Percentiles rank a stretch among this genome's conserved stretches.
These are phyloP conservation scores for Stenodera caucasica DNA, from an alignment of 2,888 invertebrate species.

Conservation along the genomic window DNA sequence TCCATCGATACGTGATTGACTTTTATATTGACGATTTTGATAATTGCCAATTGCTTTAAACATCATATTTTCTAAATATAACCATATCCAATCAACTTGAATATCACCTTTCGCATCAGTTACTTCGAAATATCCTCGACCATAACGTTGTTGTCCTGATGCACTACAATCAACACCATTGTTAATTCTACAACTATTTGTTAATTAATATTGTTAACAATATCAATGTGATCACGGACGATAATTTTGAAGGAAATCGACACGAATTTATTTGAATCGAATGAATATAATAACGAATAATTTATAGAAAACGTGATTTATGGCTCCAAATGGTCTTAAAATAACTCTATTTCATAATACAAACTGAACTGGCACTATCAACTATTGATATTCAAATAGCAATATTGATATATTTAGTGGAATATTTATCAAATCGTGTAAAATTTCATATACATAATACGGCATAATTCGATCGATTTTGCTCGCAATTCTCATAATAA, in stretches of 20 bases:
- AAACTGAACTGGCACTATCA: neutral
- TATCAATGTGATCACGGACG: neutral
- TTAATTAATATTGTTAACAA: neutral
- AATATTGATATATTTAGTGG: neutral
- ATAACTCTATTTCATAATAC: neutral
- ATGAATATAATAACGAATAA: neutral
- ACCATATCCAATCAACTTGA: slow-evolving; percentile 59
- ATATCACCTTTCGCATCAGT: slow-evolving; percentile 55
- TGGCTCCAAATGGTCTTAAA: neutral
- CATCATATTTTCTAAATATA: slow-evolving; percentile 59
- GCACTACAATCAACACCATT: slow-evolving; percentile 13
- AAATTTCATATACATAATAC: neutral
- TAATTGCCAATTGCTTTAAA: slow-evolving; percentile 56
- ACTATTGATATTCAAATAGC: neutral
- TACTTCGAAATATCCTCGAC: slow-evolving; percentile 51
- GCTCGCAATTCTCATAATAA: too few relatives aligned
- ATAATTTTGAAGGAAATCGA: neutral
- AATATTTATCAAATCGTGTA: neutral
- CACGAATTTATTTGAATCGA: neutral
- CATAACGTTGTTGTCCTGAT: slow-evolving; percentile 22
- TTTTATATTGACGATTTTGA: slow-evolving; percentile 49
- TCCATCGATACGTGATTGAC: slow-evolving; percentile 55
- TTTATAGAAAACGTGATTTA: neutral
- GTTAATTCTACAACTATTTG: neutral
- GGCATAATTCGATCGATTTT: neutral